Evolutionary conservation across 2,888 invertebrate genomes (phyloP).

Genomic region (Drosophila percnosoma): DNA sequence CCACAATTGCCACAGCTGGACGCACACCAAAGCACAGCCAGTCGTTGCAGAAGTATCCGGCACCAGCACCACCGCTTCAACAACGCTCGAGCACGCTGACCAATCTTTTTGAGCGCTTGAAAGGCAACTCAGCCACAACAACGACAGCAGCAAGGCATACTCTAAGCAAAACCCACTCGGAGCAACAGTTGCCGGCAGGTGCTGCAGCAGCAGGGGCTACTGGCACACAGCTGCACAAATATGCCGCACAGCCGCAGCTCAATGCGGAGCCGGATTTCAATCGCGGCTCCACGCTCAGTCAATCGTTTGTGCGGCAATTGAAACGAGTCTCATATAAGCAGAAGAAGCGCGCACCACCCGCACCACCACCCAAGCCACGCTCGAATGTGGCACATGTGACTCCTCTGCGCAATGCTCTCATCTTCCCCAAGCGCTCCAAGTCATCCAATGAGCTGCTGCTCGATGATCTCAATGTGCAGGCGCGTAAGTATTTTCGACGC

Average conservation of each 20-base stretch:
- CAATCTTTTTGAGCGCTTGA: conserved; percentile 82
- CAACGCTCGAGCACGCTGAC: conserved; percentile 79
- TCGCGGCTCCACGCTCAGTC: conserved; percentile 84
- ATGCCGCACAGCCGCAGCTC: conserved; percentile 67
- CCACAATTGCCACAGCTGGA: conserved; percentile 59
- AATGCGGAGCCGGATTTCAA: conserved; percentile 78
- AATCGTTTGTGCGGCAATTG: conserved; percentile 84
- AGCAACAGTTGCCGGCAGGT: conserved; percentile 61
- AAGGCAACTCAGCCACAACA: conserved; percentile 38
- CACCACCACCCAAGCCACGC: conserved; percentile 66
- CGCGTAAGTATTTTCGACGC: conserved; percentile 79
- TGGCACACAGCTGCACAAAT: conserved; percentile 60
- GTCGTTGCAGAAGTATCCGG: conserved; percentile 64
- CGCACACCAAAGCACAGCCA: conserved; percentile 75
- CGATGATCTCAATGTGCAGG: conserved; percentile 78
- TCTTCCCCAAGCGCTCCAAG: conserved; percentile 80
- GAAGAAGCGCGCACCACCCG: conserved; percentile 71
- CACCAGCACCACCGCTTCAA: conserved; percentile 67
- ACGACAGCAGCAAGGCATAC: conserved; percentile 21
- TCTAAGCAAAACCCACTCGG: conserved; percentile 68
- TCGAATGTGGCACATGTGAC: conserved; percentile 65
- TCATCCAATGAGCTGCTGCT: conserved; percentile 82
- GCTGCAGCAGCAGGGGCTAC: neutral
- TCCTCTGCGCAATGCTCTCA: conserved; percentile 66
- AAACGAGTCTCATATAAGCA: conserved; percentile 68